Evolutionary conservation across 2,888 invertebrate species (phyloP), one percentile per base, ranked within the genome.

Genomic region (Euplexia lucipara): DNA sequence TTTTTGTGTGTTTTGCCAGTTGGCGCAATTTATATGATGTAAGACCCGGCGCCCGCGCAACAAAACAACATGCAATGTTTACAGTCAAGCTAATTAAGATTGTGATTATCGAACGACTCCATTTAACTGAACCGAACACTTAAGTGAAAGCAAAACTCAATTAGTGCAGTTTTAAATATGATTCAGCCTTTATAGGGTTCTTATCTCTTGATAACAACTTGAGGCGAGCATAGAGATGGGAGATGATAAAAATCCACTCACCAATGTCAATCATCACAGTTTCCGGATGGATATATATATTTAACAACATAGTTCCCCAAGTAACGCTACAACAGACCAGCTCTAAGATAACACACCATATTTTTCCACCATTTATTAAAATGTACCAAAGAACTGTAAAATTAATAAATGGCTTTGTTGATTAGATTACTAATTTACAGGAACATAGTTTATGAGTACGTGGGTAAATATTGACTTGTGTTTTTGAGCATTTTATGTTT

Each of bases 1-100:
- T 90, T 90, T 89, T 90, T 88, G 83, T 87, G 82, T 88, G 78
- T 88, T 88, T 88, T 87, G 84, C 87, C 89, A 89, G 86, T 88
- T 89, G 90, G 85, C 70, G 81, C 86, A 86, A 85, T n/a, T n/a
- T n/a, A n/a, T 83, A 84, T 86, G 83, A 42, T 44, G 35, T 51
- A 34, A 52, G 20, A 26, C n/a, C n/a, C 5, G 16, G 63, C 67
- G 56, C 32, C n/a, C 14, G 65, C 47, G 39, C 47, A 41, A 85
- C 83, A 76, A 80, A 84, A 86, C 84, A 12, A 16, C 35, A 32
- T 22, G 30, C 26, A 39, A 44, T 71, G 18, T 44, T 56, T 70
- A 22, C 18, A 44, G 22, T 9, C 22, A 47, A 63, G 20, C 10
- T 54, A 51, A 58, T 54, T 58, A 51, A 45, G 35, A 37, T 37